Percentiles rank a stretch among this genome's conserved stretches.
Evolutionary conservation across 2,888 invertebrate species (phyloP).

Genomic region (Onchidella celtica): DNA sequence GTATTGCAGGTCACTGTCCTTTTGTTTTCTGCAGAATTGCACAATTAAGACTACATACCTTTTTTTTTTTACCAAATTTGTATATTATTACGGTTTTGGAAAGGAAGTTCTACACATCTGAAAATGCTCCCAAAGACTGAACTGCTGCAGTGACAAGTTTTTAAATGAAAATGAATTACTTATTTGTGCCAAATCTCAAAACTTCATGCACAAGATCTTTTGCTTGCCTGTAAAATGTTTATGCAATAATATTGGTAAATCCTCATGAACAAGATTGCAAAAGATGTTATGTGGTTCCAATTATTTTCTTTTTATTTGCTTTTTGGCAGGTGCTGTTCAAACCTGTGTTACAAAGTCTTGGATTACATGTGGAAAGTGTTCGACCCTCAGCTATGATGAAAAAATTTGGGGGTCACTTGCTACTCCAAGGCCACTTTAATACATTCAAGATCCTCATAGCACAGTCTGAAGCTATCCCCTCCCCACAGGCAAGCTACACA

Average conservation of each 20-base stretch:
- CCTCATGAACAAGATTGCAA: not conserved
- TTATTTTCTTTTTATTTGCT: not conserved
- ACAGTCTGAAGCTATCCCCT: constrained; percentile 86
- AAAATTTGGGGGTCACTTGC: constrained; percentile 90
- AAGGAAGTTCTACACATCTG: no score
- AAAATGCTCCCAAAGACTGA: no score
- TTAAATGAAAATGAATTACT: no score
- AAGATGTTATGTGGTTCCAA: not conserved
- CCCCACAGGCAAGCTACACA: constrained; percentile 1
- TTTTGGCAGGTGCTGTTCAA: constrained; percentile 82
- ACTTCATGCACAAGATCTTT: no score
- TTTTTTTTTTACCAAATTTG: no score
- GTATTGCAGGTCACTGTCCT: no score
- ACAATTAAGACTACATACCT: no score
- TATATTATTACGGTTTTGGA: no score
- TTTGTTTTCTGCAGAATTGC: no score
- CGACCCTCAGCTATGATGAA: constrained; percentile 85
- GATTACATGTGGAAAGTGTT: constrained; percentile 86
- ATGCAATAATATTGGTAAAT: not conserved
- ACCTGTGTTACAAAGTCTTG: constrained; percentile 92
- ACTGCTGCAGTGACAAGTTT: no score
- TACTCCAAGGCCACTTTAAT: constrained; percentile 87
- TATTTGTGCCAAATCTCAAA: no score
- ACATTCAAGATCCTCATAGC: constrained; percentile 83
- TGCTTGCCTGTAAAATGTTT: not conserved